These are phyloP conservation scores for Anticlea derivata DNA, from an alignment of 2,888 invertebrate genomes.

Conservation along the genomic window DNA sequence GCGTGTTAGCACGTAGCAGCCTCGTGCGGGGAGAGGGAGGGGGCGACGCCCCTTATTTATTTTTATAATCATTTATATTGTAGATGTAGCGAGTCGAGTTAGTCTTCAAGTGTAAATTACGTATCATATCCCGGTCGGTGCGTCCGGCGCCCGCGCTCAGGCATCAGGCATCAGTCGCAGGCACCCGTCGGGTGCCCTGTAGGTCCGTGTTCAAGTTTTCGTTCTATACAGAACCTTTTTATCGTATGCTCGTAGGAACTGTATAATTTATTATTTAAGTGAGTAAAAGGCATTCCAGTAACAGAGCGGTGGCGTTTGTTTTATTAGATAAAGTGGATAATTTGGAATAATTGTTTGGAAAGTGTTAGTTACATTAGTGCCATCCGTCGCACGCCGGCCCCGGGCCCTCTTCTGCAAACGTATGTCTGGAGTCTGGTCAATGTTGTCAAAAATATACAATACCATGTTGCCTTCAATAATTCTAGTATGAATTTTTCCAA, in stretches of 20 bases:
- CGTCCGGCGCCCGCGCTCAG: too few relatives aligned
- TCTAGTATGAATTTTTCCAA: slow-evolving; percentile 81
- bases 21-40: slow-evolving; percentile 56
- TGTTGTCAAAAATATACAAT: slow-evolving; percentile 74
- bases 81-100: slow-evolving; percentile 65
- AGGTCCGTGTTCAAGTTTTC: slow-evolving; percentile 18
- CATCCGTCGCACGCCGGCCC: slow-evolving; percentile 57
- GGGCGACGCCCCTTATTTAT: slow-evolving; percentile 75
- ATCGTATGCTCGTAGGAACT: slow-evolving; percentile 70
- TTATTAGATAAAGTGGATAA: slow-evolving; percentile 48
- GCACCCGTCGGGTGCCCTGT: slow-evolving; percentile 43
- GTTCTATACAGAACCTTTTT: slow-evolving; percentile 10
- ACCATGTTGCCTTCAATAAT: slow-evolving; percentile 84
- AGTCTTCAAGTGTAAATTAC: slow-evolving; percentile 66
- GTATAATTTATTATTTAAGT: slow-evolving; percentile 75
- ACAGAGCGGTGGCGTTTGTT: slow-evolving; percentile 73
- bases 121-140: slow-evolving; percentile 49
- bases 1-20: slow-evolving; percentile 16
- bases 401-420: not conserved
- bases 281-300: slow-evolving; percentile 80
- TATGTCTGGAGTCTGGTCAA: slow-evolving; percentile 48
- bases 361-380: slow-evolving; percentile 52
- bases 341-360: slow-evolving; percentile 29
- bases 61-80: slow-evolving; percentile 81
- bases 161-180: too few relatives aligned